A percentile compares a stretch with the other conserved stretches of the same genome.
Evolutionary conservation across 2,797 vertebrate genomes (phyloP).

Genomic region (Esox masquinongy): DNA sequence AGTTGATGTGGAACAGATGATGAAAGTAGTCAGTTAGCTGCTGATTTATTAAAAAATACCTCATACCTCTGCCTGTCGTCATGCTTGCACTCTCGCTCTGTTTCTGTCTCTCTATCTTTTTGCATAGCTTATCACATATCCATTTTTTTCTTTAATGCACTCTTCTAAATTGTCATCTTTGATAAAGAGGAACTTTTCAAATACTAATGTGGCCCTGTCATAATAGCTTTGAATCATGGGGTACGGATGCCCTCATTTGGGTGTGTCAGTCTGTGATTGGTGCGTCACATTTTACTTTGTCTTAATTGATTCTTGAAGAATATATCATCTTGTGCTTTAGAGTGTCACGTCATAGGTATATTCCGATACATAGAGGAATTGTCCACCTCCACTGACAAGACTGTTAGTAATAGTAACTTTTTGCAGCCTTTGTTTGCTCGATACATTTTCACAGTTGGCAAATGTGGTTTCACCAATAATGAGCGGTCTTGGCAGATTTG

Average conservation of each 20-base stretch:
- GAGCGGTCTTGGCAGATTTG: too few species aligned
- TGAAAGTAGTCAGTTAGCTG: slow-evolving; percentile 15
- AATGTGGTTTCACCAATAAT: too few species aligned
- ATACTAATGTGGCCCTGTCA: slow-evolving; percentile 32
- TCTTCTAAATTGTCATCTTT: slow-evolving; percentile 46
- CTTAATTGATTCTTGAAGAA: not conserved
- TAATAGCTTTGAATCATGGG: slow-evolving; percentile 22
- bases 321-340: not conserved
- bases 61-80: not conserved
- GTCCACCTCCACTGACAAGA: not conserved
- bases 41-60: slow-evolving; percentile 53
- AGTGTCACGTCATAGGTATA: not conserved
- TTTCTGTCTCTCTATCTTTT: slow-evolving; percentile 20
- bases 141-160: slow-evolving; percentile 49
- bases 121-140: slow-evolving; percentile 9
- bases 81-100: not conserved
- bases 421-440: too few species aligned
- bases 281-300: too few species aligned
- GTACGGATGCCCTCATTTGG: not conserved
- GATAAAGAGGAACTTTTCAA: slow-evolving; percentile 34
- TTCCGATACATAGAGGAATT: not conserved
- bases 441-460: too few species aligned
- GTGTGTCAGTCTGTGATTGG: not conserved
- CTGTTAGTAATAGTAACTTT: too few species aligned
- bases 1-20: slow-evolving; percentile 20